Percentiles rank a stretch among this genome's conserved stretches.
Conservation (phyloP, 2,888 invertebrate genomes). For the Cantharis flavilabris region DNA sequence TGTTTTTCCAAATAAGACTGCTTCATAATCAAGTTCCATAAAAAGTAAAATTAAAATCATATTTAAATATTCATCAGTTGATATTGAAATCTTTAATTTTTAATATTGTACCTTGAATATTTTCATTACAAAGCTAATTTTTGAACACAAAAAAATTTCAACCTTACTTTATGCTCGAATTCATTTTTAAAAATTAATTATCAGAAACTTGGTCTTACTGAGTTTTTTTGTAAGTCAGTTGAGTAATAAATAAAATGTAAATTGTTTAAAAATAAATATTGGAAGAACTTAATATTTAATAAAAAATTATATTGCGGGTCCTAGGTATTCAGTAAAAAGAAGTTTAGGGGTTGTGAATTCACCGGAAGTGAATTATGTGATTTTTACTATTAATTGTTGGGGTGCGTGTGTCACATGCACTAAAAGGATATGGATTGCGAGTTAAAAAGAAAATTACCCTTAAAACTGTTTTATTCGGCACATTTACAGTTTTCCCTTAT, state of each 20-base stretch:
- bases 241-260: background rate
- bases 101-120: background rate
- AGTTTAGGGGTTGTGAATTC: background rate
- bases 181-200: background rate
- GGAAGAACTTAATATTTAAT: background rate
- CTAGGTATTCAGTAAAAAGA: background rate
- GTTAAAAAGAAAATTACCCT: background rate
- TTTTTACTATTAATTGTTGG: background rate
- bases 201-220: background rate
- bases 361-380: background rate
- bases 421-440: background rate
- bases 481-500: background rate
- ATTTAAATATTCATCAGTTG: background rate
- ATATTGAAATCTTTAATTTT: background rate
- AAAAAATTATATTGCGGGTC: background rate
- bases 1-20: too few relatives aligned
- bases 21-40: too few relatives aligned
- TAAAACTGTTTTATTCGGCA: background rate
- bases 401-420: background rate
- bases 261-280: background rate
- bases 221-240: background rate
- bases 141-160: background rate
- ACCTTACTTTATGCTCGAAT: background rate
- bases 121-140: background rate
- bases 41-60: background rate